Evolutionary conservation across 2,888 invertebrate species (phyloP).

Genomic region (Caenorhabditis wallacei): DNA sequence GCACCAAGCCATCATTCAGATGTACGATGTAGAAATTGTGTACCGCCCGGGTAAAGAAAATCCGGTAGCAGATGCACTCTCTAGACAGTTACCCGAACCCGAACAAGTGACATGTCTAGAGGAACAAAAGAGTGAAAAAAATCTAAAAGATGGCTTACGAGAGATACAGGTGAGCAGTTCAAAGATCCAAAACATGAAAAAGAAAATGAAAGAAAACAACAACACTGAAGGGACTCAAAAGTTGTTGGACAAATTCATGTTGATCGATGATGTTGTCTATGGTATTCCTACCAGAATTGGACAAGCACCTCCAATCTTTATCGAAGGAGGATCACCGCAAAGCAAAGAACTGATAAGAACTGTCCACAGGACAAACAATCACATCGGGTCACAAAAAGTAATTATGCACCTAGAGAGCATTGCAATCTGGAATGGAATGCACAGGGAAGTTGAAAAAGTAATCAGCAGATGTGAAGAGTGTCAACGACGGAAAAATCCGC

Average conservation of each 20-base stretch:
- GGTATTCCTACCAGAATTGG: background rate
- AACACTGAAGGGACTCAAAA: background rate
- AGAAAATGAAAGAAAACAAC: background rate
- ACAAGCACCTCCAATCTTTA: background rate
- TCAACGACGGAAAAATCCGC: background rate
- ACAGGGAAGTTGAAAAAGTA: background rate
- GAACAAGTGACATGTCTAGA: background rate
- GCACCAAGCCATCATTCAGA: conserved; percentile 8
- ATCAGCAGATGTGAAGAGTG: background rate
- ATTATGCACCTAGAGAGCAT: background rate
- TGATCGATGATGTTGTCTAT: background rate
- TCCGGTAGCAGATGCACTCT: conserved; percentile 27
- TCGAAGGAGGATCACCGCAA: background rate
- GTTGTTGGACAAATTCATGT: background rate
- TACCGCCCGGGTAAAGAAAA: conserved; percentile 65
- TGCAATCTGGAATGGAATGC: background rate
- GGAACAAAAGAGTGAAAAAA: background rate
- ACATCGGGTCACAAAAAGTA: background rate
- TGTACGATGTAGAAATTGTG: conserved; percentile 7
- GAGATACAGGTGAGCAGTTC: too few species aligned
- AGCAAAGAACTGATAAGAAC: background rate
- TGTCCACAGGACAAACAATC: background rate
- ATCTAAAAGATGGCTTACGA: too few species aligned
- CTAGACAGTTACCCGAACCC: too few species aligned
- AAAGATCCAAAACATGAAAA: background rate